These are phyloP conservation scores for Amphimallon solstitiale DNA, from an alignment of 2,888 invertebrate species.

Conservation along the genomic window DNA sequence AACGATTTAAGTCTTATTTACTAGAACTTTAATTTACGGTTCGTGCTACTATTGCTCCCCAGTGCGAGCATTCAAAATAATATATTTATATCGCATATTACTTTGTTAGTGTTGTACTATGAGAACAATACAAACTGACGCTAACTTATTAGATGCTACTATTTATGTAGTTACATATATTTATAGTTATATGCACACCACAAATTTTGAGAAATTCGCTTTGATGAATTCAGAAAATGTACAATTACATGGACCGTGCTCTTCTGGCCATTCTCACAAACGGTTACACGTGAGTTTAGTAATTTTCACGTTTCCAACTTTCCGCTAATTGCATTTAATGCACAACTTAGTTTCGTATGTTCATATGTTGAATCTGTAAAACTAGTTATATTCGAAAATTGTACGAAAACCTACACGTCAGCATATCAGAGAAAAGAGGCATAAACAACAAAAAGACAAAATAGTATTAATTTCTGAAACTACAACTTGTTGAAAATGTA, in stretches of 20 bases:
- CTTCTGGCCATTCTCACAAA: neutral
- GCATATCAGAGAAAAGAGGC: too few relatives aligned
- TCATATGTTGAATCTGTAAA: neutral
- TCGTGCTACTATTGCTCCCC: too few relatives aligned
- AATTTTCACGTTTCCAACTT: constrained; percentile 6
- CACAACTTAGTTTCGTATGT: constrained; percentile 2
- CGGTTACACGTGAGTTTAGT: neutral
- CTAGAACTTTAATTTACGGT: too few relatives aligned
- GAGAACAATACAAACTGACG: too few relatives aligned
- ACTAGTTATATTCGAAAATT: neutral
- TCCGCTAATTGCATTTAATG: constrained; percentile 1
- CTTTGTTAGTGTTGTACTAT: too few relatives aligned
- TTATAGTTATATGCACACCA: neutral
- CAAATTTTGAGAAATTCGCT: neutral
- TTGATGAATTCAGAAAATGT: neutral
- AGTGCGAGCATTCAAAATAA: too few relatives aligned
- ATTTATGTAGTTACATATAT: neutral
- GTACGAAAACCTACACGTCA: neutral
- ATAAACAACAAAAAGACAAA: too few relatives aligned
- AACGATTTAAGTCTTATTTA: too few relatives aligned
- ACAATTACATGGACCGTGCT: neutral
- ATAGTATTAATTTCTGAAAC: too few relatives aligned
- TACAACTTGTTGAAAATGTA: too few relatives aligned
- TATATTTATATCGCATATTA: too few relatives aligned
- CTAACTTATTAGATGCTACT: too few relatives aligned